Evolutionary conservation across 2,113 vertebrate genomes (phyloP).

Genomic region (Carollia perspicillata): DNA sequence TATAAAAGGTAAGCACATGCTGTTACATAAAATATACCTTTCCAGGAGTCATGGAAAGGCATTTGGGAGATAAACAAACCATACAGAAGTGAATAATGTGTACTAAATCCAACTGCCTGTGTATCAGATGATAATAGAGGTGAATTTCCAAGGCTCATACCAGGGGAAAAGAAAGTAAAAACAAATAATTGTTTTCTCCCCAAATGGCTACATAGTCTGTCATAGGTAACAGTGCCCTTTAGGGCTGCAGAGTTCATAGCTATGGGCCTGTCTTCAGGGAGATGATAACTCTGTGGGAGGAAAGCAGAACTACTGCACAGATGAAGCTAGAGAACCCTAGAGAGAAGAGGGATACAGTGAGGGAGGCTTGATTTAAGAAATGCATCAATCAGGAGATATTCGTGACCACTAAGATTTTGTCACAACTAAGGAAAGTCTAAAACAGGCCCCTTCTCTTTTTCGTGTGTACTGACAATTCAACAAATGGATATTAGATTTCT

Average conservation of each 20-base stretch:
- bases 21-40: neutral
- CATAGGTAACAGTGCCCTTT: neutral
- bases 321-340: neutral
- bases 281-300: neutral
- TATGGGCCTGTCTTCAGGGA: neutral
- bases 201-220: neutral
- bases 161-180: neutral
- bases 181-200: neutral
- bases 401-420: neutral
- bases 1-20: neutral
- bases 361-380: neutral
- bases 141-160: neutral
- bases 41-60: neutral
- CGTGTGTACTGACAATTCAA: neutral
- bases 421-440: neutral
- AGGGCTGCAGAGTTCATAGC: neutral
- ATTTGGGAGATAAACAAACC: neutral
- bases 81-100: neutral
- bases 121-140: neutral
- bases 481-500: neutral
- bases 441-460: neutral
- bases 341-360: neutral
- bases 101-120: neutral
- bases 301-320: neutral
- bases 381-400: neutral